phyloP scores from a whole-genome alignment of 2,113 vertebrate species.

The Phocoena phocoena region DNA sequence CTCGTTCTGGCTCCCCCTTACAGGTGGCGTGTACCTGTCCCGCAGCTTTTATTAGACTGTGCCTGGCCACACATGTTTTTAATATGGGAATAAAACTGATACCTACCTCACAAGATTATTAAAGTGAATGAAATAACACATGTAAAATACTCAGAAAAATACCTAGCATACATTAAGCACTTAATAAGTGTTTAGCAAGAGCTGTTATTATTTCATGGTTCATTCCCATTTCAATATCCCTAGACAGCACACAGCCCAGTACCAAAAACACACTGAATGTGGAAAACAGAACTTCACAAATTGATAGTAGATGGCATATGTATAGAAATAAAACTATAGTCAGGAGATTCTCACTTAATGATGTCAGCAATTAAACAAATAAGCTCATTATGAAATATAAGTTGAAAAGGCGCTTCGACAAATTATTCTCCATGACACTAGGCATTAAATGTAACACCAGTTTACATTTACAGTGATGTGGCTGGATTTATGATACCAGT shows the following conservation, averaged over 20 bases:
- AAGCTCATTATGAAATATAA: neutral
- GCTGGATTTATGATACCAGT: neutral
- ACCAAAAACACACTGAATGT: neutral
- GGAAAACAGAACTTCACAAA: neutral
- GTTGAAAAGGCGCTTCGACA: neutral
- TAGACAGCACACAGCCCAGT: neutral
- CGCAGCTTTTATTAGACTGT: neutral
- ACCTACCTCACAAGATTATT: neutral
- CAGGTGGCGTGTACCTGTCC: neutral
- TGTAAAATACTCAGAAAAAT: neutral
- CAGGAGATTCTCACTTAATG: neutral
- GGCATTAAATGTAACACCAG: neutral
- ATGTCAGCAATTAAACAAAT: neutral
- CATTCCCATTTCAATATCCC: neutral
- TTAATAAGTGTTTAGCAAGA: neutral
- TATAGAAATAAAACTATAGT: neutral
- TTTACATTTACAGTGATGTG: neutral
- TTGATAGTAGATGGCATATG: neutral
- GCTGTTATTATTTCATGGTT: neutral
- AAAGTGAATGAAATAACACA: neutral
- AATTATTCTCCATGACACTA: neutral
- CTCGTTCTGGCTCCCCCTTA: neutral
- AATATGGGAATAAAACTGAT: neutral
- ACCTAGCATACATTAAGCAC: neutral
- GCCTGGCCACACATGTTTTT: neutral